Evolutionary conservation across 2,113 vertebrate species (phyloP).

Genomic region (Numida meleagris): DNA sequence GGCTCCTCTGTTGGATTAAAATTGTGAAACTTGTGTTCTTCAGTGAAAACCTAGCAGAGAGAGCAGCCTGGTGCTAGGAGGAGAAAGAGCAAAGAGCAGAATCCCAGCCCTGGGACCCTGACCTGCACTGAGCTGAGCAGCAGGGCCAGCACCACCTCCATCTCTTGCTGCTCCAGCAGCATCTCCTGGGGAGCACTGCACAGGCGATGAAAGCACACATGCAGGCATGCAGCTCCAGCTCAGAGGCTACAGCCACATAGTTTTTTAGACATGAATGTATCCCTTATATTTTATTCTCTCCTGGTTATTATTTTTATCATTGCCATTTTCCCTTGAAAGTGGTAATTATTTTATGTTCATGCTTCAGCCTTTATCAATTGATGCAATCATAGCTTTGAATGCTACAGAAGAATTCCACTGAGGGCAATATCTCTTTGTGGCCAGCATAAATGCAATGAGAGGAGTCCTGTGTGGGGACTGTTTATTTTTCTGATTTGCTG

Average conservation of each 20-base stretch:
- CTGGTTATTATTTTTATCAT: background rate
- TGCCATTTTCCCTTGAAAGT: background rate
- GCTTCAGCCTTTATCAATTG: background rate
- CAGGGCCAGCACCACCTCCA: rapidly evolving
- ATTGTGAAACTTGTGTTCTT: background rate
- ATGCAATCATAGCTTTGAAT: background rate
- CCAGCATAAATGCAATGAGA: rapidly evolving
- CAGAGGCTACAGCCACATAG: background rate
- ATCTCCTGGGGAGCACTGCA: background rate
- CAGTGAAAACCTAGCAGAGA: background rate
- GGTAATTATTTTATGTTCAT: background rate
- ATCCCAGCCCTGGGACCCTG: background rate
- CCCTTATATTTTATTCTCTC: background rate
- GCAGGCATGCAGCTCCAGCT: rapidly evolving
- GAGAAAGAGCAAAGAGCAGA: background rate
- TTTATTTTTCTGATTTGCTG: background rate
- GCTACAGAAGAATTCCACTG: background rate
- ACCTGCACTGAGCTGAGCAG: background rate
- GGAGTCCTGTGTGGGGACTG: rapidly evolving
- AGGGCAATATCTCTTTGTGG: background rate
- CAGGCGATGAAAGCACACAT: background rate
- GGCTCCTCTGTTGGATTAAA: background rate
- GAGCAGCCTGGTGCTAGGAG: background rate
- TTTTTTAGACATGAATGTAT: background rate
- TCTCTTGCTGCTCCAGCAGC: background rate